Evolutionary conservation across 2,113 vertebrate species (phyloP).

Genomic region (Tyrannus savana): DNA sequence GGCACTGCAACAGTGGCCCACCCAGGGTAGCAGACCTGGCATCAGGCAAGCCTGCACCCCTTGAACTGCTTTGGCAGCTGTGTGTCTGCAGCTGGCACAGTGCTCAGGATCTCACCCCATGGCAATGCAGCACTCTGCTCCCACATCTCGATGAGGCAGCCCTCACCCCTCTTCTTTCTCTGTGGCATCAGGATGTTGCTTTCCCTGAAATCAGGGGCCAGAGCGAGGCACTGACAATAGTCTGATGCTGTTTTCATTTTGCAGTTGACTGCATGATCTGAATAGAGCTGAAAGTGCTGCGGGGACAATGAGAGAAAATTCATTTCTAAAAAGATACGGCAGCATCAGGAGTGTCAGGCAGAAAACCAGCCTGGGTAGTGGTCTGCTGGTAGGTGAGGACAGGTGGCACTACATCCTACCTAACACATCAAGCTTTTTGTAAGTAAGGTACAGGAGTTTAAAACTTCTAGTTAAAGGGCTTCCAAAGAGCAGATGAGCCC

Average conservation of each 20-base stretch:
- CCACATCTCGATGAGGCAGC: fast-evolving
- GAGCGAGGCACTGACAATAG: background rate
- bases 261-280: conserved; percentile 42
- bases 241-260: conserved; percentile 35
- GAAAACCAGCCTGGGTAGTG: background rate
- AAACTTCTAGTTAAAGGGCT: background rate
- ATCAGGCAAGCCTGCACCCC: fast-evolving
- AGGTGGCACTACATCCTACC: background rate
- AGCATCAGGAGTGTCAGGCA: background rate
- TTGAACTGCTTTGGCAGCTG: background rate
- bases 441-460: background rate
- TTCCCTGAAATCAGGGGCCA: background rate
- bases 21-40: background rate
- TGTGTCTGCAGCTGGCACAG: background rate
- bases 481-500: background rate
- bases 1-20: fast-evolving
- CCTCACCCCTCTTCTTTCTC: background rate
- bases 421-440: fast-evolving
- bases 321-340: background rate
- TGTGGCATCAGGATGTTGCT: fast-evolving
- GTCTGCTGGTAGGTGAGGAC: background rate
- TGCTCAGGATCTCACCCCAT: fast-evolving
- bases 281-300: background rate
- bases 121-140: fast-evolving
- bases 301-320: background rate